Conservation (phyloP, 2,113 vertebrate genomes). For the Chaetodon trifascialis region DNA sequence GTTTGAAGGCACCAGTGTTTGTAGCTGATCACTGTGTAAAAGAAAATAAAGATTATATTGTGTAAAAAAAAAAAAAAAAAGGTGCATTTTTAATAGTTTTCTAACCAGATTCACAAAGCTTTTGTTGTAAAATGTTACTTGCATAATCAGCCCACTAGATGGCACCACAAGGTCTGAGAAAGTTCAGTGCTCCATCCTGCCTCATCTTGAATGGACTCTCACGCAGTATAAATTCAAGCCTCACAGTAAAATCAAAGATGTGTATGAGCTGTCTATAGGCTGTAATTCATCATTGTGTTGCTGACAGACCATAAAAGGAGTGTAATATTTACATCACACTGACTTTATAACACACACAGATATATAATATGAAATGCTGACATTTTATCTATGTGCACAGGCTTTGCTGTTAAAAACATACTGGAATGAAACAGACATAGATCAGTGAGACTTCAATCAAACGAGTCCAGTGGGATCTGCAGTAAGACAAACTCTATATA, state of each 20-base stretch:
- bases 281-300: constrained; percentile 10
- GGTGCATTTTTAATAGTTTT: not conserved
- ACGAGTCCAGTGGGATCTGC: not conserved
- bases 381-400: constrained; percentile 8
- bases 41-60: constrained; percentile 70
- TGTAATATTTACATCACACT: constrained; percentile 41
- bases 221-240: not conserved
- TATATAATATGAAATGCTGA: constrained; percentile 37
- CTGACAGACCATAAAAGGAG: constrained; percentile 19
- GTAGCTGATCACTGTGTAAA: constrained; percentile 76
- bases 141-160: constrained; percentile 59
- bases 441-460: constrained; percentile 37
- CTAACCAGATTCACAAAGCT: too few species aligned
- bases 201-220: not conserved
- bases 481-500: not conserved
- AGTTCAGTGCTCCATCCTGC: not conserved
- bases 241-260: constrained; percentile 25
- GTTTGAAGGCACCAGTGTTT: constrained; percentile 63
- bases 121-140: not conserved
- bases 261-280: constrained; percentile 11
- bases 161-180: constrained; percentile 43
- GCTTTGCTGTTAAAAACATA: constrained; percentile 34
- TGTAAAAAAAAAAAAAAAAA: constrained; percentile 58
- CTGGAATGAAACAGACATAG: constrained; percentile 5
- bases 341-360: constrained; percentile 44